phyloP scores from a whole-genome alignment of 53 echinoderm and acorn worm species.

The Paelopatides confundens region DNA sequence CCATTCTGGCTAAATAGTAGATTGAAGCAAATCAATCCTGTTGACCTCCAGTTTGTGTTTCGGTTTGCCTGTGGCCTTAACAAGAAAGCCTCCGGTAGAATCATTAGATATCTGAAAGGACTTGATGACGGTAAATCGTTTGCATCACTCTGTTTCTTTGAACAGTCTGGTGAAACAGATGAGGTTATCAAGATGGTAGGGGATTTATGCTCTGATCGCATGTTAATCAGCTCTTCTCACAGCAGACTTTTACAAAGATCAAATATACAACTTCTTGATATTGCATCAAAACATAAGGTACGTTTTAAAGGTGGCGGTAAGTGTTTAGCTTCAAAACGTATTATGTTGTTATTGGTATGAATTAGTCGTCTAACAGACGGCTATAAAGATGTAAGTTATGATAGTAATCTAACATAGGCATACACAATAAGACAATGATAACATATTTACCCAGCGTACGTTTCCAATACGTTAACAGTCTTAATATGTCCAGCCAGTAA shows the following conservation, averaged over 20 bases:
- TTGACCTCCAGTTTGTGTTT: constrained; percentile 3
- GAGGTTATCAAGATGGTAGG: neutral
- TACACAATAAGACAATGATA: too few species aligned
- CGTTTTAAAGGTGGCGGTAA: too few species aligned
- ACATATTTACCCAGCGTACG: too few species aligned
- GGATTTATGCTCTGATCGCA: neutral
- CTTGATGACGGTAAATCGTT: neutral
- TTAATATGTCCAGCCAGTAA: too few species aligned
- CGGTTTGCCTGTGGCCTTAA: neutral
- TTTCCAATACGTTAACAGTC: too few species aligned
- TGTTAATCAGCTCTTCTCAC: neutral
- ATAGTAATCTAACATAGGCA: too few species aligned
- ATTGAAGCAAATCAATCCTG: neutral
- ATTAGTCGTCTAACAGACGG: too few species aligned
- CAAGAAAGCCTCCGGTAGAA: neutral
- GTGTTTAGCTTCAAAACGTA: too few species aligned
- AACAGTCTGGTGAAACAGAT: neutral
- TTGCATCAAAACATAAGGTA: constrained; percentile 1
- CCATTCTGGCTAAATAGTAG: neutral
- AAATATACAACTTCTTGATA: neutral
- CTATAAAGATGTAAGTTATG: too few species aligned
- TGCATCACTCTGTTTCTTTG: neutral
- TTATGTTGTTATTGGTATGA: too few species aligned
- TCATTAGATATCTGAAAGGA: neutral
- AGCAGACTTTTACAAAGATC: neutral